phyloP scores from a whole-genome alignment of 1,140 invertebrate species.

The Euborellia annulipes region DNA sequence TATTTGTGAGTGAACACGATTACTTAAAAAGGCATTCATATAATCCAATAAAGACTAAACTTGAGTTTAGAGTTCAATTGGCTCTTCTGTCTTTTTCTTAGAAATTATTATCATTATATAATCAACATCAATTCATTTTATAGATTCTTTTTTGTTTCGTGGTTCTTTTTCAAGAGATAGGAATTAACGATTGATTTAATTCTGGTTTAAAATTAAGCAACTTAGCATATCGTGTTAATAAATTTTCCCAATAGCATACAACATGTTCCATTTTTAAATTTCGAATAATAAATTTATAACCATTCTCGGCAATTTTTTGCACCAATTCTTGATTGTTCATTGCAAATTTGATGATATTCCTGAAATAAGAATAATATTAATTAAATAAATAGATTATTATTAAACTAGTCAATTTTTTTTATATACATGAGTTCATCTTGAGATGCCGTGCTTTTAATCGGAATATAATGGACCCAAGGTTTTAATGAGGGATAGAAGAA shows the following conservation, averaged over 20 bases:
- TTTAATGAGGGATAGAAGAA: slow-evolving; percentile 87
- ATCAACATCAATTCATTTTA: no score
- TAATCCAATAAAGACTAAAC: no score
- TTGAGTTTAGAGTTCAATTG: no score
- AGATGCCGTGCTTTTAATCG: slow-evolving; percentile 52
- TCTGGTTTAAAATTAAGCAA: slow-evolving; percentile 52
- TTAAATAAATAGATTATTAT: background rate
- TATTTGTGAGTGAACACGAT: no score
- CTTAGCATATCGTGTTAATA: slow-evolving; percentile 62
- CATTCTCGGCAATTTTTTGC: slow-evolving; percentile 64
- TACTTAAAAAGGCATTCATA: no score
- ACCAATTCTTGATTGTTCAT: slow-evolving; percentile 57
- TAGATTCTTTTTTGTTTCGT: no score
- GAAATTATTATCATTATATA: no score
- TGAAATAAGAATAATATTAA: slow-evolving; percentile 19
- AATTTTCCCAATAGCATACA: slow-evolving; percentile 70
- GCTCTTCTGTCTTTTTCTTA: no score
- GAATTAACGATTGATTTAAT: slow-evolving; percentile 36
- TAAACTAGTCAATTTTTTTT: background rate
- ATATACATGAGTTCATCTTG: slow-evolving; percentile 44
- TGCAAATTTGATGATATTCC: slow-evolving; percentile 60
- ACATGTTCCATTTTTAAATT: slow-evolving; percentile 72
- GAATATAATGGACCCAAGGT: slow-evolving; percentile 94
- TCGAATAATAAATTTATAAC: slow-evolving; percentile 66
- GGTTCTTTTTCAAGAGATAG: no score